Base-by-base conservation (phyloP, 2,113 vertebrate species). In the Sialia sialis region DNA sequence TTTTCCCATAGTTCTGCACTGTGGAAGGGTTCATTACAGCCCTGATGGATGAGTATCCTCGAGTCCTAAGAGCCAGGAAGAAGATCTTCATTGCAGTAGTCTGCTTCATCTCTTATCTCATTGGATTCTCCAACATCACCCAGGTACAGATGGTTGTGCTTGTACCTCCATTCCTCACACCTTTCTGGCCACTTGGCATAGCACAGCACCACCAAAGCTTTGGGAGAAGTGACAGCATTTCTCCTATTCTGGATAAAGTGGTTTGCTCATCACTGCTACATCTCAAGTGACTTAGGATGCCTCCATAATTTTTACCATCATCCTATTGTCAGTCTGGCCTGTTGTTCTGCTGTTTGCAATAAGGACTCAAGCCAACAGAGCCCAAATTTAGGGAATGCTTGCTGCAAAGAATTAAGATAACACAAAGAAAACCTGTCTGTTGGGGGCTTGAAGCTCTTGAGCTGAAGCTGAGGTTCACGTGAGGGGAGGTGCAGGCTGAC, bases 11-110 rank as follows among this genome's bases (percentile, higher is more conserved):
- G 99, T 99, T 99, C 96, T 99, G 99, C 94, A 99, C 99, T 0
- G 98, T 99, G 83, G 99, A 99, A 93, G 99, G 99, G 41, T 99
- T 99, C 95, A 98, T 99, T 96, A 99, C 99, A 26, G 98, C 99
- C 41, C 97, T 99, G 84, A 97, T 98, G 96, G 99, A 99, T 77
- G 99, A 99, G 59, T 99, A 98, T 64, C 99, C 99, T 59, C 69
- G 95, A 59, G 44, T 98, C 38, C 97, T 99, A 69, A 98, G 99
- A 94, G 97, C 98, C 95, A 98, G 98, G 95, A 99, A 99, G 97
- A 99, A 99, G 95, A 8, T 98, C 69, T 99, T 99, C 96, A 99
- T 99, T 13, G 98, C 99, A 4, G 44, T 97, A 4, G 97, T 99
- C 87, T 99, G 99, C 80, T 85, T 98, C 66, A 74, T 99, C 93